Conservation (phyloP, 2,888 invertebrate genomes). For the Dryobotodes eremita region DNA sequence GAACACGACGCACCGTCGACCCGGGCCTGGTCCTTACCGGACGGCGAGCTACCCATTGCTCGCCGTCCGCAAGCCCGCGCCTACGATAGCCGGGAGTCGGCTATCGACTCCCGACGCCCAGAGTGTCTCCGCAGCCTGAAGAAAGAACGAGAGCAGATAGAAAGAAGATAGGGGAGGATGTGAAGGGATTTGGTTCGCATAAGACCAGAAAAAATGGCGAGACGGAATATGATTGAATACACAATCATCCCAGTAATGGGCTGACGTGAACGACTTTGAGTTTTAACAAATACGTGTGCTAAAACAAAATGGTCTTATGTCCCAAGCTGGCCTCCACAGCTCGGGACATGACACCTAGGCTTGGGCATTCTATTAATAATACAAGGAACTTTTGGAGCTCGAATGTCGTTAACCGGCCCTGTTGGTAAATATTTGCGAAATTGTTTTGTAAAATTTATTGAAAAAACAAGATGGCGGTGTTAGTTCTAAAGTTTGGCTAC, state of each 20-base stretch:
- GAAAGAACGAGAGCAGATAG: not conserved
- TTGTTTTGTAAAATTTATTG: not conserved
- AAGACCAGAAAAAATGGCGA: not conserved
- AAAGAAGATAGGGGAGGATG: not conserved
- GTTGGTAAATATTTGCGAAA: not conserved
- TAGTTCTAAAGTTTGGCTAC: too few species aligned
- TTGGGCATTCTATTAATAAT: not conserved
- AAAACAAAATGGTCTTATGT: slow-evolving; percentile 27
- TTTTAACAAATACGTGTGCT: not conserved
- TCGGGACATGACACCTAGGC: slow-evolving; percentile 16
- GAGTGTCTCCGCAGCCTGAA: not conserved
- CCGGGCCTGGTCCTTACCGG: too few species aligned
- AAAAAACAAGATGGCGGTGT: not conserved
- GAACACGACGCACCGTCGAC: too few species aligned
- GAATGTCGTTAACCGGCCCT: too few species aligned
- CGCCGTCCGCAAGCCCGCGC: too few species aligned
- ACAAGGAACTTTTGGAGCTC: not conserved
- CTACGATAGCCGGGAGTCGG: too few species aligned
- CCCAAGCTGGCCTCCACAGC: slow-evolving; percentile 21
- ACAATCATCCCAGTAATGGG: not conserved
- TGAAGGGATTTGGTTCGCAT: not conserved
- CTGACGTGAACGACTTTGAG: not conserved
- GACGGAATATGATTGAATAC: not conserved
- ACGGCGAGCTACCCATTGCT: too few species aligned
- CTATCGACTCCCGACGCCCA: too few species aligned